A percentile compares a stretch with the other conserved stretches of the same genome.
Evolutionary conservation across 2,888 invertebrate genomes (phyloP).

Genomic region (Patella pellucida): DNA sequence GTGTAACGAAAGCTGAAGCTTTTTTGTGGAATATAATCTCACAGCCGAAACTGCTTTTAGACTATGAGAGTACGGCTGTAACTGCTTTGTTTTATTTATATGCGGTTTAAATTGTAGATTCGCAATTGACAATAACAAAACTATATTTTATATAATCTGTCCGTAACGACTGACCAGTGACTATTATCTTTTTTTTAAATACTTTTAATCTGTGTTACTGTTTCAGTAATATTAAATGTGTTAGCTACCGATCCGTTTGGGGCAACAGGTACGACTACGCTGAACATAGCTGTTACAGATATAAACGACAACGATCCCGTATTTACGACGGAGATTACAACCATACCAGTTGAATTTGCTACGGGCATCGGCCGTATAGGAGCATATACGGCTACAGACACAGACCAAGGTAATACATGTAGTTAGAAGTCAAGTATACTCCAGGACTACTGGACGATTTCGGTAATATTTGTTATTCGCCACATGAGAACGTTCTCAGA

Average conservation of each 20-base stretch:
- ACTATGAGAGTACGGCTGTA: too few species aligned
- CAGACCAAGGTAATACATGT: not conserved
- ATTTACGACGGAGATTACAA: constrained; percentile 8
- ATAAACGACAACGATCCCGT: constrained; percentile 14
- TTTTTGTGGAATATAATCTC: too few species aligned
- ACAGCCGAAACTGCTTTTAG: too few species aligned
- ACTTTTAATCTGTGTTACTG: not conserved
- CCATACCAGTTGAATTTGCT: constrained; percentile 6
- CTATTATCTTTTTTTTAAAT: too few species aligned
- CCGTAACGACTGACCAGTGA: too few species aligned
- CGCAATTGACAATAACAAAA: too few species aligned
- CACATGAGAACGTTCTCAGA: too few species aligned
- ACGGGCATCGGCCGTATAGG: constrained; percentile 1
- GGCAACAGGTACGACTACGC: constrained; percentile 12
- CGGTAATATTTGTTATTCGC: not conserved
- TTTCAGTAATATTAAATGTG: constrained; percentile 8
- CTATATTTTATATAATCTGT: too few species aligned
- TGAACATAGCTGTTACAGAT: constrained; percentile 12
- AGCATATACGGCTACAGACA: constrained; percentile 11
- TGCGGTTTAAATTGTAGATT: too few species aligned
- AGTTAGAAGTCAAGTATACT: not conserved
- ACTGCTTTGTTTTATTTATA: too few species aligned
- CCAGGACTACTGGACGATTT: not conserved
- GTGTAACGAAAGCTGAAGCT: too few species aligned
- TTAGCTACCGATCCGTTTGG: constrained; percentile 7